Percentiles rank a stretch among this genome's conserved stretches.
Conservation (phyloP, 2,113 vertebrate genomes). For the Opisthocomus hoazin region DNA sequence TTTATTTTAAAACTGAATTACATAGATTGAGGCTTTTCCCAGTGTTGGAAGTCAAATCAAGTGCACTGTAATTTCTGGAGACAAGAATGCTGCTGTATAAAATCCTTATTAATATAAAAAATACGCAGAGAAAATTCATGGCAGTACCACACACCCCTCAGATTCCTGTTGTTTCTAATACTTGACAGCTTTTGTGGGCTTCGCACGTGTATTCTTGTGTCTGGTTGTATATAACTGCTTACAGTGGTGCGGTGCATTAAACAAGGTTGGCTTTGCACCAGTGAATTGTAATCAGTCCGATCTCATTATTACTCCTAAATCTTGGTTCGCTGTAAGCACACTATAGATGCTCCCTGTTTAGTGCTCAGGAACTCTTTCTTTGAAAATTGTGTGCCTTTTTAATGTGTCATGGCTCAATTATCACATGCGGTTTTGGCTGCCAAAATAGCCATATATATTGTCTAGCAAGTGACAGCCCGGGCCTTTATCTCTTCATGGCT, state of each 20-base stretch:
- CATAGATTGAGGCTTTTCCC: neutral
- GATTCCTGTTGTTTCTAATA: neutral
- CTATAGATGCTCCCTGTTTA: neutral
- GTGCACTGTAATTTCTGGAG: neutral
- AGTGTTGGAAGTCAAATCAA: neutral
- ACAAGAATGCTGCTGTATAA: neutral
- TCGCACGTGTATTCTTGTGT: neutral
- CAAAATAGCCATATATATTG: conserved; percentile 69
- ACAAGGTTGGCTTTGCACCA: neutral
- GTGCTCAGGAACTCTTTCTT: conserved; percentile 37
- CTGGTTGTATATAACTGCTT: neutral
- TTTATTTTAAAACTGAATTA: neutral
- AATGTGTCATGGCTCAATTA: conserved; percentile 70
- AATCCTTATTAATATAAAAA: neutral
- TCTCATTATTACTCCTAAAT: conserved; percentile 1
- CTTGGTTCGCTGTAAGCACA: neutral
- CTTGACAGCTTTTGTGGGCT: neutral
- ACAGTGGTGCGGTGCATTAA: neutral
- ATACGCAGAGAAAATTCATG: neutral
- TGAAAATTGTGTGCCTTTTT: conserved; percentile 56
- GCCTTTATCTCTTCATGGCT: conserved; percentile 65
- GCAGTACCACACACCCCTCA: neutral
- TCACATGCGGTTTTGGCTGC: conserved; percentile 60
- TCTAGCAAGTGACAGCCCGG: conserved; percentile 62
- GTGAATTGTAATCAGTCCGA: neutral